A percentile compares a stretch with the other conserved stretches of the same genome.
phyloP scores from a whole-genome alignment of 2,888 invertebrate genomes.

The Papilio demoleus region DNA sequence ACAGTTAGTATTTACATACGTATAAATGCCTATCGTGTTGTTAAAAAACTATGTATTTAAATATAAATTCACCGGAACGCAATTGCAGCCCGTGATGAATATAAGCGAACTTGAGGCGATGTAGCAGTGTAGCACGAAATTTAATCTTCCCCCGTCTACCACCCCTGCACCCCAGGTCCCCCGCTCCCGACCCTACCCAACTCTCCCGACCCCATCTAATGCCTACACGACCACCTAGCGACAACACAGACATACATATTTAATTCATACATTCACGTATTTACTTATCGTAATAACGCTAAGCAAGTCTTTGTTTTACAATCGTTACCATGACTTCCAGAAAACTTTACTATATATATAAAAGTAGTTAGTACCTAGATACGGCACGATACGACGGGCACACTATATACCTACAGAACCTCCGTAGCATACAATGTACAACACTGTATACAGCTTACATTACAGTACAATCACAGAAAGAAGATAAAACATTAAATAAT shows the following conservation, averaged over 20 bases:
- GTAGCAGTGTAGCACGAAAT: constrained; percentile 74
- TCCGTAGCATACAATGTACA: constrained; percentile 39
- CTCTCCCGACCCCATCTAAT: constrained; percentile 39
- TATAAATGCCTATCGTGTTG: no score
- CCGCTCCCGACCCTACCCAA: constrained; percentile 18
- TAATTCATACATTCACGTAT: constrained; percentile 63
- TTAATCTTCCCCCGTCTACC: constrained; percentile 80
- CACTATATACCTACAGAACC: constrained; percentile 50
- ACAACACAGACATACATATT: constrained; percentile 41
- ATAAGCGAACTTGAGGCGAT: constrained; percentile 69
- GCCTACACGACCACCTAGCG: constrained; percentile 38
- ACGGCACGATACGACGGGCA: constrained; percentile 58
- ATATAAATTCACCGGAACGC: constrained; percentile 62
- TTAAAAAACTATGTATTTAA: constrained; percentile 7
- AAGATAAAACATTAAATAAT: constrained; percentile 24
- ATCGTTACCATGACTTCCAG: constrained; percentile 68
- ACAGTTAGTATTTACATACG: no score
- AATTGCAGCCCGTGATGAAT: constrained; percentile 75
- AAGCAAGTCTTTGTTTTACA: constrained; percentile 61
- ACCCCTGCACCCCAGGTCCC: constrained; percentile 48
- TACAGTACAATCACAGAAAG: constrained; percentile 15
- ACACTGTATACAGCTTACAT: constrained; percentile 54
- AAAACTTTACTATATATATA: constrained; percentile 43
- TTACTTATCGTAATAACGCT: constrained; percentile 50
- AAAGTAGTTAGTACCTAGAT: constrained; percentile 56